Base-by-base conservation (phyloP, 2,797 vertebrate genomes). In the Salmo trutta region DNA sequence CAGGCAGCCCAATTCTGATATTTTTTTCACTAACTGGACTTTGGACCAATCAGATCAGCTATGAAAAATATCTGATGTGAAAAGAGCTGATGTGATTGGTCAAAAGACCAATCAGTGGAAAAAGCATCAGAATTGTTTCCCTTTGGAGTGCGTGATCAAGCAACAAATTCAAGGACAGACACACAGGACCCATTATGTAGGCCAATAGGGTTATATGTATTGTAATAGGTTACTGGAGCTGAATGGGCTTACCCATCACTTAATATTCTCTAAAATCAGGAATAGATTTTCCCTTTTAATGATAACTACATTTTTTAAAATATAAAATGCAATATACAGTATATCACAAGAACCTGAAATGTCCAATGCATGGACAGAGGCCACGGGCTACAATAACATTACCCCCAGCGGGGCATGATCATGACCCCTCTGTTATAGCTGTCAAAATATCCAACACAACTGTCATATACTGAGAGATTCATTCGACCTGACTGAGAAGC, bases 261-360 rank as follows among this genome's bases (percentile, higher is more conserved):
- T 47, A 47, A 3, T 12, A 14, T 14, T 47, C 41, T 47, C 41
- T 47, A 47, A 47, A 47, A 47, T 47, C 41, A 47, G 41, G 10
- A 47, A 14, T 14, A 47, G 2, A 47, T 47, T 14, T 10, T 47
- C 10, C 74, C 56, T 54, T 81, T 87, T 84, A 82, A 82, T 31
- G 72, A 77, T 3, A 0, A 62, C 27, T 2, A 68, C 27, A 54
- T 82, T 71, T 47, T 78, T 82, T 75, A 1, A 29, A 33, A 70
- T 78, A 75, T 16, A 19, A 54, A 81, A 77, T 82, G 85, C 84
- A 86, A 87, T 85, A 71, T 33, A 12, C 72, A 21, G 16, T 16
- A 68, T 36, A 36, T 68, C 31, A 36, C 29, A 33, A 31, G 68
- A 36, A 51, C 68, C 36, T 70, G 36, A 41, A 36, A 21, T 70